Percentiles rank a stretch among this genome's conserved stretches.
phyloP scores from a whole-genome alignment of 2,888 invertebrate species.

The Megastigmus dorsalis region DNA sequence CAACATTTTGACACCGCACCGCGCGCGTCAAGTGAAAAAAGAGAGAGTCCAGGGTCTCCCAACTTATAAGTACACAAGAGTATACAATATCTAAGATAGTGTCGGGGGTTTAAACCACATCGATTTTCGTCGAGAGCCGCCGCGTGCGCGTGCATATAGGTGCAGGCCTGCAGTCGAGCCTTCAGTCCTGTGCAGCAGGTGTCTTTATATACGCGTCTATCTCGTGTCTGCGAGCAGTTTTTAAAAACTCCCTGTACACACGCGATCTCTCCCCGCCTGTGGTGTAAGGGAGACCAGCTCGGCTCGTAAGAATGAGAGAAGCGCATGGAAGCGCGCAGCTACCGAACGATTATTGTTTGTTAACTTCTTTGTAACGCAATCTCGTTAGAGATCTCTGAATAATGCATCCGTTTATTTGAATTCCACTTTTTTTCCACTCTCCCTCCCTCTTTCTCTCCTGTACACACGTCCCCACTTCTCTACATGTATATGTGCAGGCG shows the following conservation, averaged over 20 bases:
- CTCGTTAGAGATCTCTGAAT: constrained; percentile 8
- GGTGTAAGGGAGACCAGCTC: not conserved
- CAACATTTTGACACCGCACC: too few relatives aligned
- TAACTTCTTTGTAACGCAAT: not conserved
- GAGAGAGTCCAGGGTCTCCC: not conserved
- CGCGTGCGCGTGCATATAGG: too few relatives aligned
- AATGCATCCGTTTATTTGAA: not conserved
- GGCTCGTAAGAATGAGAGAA: not conserved
- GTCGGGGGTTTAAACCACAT: not conserved
- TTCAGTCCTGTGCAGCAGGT: constrained; percentile 18
- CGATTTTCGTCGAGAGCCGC: not conserved
- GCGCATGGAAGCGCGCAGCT: not conserved
- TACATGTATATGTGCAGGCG: too few relatives aligned
- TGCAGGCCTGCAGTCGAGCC: too few relatives aligned
- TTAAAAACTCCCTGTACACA: not conserved
- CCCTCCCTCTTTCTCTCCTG: too few relatives aligned
- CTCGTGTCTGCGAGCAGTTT: not conserved
- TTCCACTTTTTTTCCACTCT: too few relatives aligned
- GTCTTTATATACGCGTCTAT: not conserved
- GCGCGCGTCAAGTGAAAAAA: not conserved
- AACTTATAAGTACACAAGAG: too few relatives aligned
- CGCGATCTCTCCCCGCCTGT: constrained; percentile 18
- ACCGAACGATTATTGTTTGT: constrained; percentile 28
- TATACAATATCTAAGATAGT: too few relatives aligned
- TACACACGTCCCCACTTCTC: too few relatives aligned